Evolutionary conservation across 2,797 vertebrate species (phyloP).

Genomic region (Tinamus major): DNA sequence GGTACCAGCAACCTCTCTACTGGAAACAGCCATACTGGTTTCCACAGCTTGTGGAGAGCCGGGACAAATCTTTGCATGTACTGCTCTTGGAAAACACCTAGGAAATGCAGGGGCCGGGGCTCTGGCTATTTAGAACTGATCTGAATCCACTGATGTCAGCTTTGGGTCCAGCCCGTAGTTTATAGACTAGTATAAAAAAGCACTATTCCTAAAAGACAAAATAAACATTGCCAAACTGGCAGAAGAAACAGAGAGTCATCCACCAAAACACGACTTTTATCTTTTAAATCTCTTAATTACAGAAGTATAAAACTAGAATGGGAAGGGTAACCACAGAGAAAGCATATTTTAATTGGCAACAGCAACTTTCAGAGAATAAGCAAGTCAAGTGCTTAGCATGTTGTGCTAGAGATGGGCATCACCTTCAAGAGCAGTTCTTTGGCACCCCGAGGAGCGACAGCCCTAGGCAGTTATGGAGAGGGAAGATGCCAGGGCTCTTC

Average conservation of each 20-base stretch:
- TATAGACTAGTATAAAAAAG: neutral
- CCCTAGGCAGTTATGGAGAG: too few species aligned
- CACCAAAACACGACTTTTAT: neutral
- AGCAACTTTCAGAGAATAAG: neutral
- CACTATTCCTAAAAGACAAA: neutral
- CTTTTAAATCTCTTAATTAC: neutral
- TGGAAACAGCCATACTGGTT: neutral
- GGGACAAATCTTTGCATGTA: fast-evolving
- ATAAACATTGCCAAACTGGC: neutral
- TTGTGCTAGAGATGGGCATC: neutral
- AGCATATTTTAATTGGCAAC: neutral
- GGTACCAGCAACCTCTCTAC: neutral
- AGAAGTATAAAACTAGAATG: neutral
- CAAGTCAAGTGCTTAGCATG: neutral
- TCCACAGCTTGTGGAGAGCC: neutral
- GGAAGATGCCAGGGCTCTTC: neutral
- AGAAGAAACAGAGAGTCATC: neutral
- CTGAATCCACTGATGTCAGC: neutral
- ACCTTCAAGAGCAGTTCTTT: neutral
- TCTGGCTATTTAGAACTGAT: neutral
- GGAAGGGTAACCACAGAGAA: neutral
- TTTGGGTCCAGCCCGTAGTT: neutral
- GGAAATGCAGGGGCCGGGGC: fast-evolving
- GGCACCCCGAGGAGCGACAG: too few species aligned
- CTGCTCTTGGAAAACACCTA: fast-evolving